These are phyloP conservation scores for Pyrgus malvae DNA, from an alignment of 2,888 invertebrate species.

Conservation along the genomic window DNA sequence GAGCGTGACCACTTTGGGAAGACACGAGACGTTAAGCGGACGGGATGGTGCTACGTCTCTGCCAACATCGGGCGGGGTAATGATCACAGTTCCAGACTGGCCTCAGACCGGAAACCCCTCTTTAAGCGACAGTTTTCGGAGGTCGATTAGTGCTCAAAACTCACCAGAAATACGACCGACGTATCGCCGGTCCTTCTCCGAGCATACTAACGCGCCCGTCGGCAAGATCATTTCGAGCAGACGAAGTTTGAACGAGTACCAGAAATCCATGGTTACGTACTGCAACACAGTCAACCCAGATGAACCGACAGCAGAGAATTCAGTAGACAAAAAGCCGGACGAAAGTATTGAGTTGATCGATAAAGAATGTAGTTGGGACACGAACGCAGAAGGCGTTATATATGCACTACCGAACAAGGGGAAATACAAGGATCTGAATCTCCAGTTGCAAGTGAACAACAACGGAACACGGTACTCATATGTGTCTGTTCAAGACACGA, in stretches of 20 bases:
- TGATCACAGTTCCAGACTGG: constrained; percentile 85
- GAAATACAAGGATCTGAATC: constrained; percentile 73
- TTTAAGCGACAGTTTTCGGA: constrained; percentile 55
- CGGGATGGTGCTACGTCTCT: constrained; percentile 69
- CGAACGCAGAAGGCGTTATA: constrained; percentile 76
- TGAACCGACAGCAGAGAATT: constrained; percentile 46
- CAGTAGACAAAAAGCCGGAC: constrained; percentile 54
- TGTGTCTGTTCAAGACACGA: constrained; percentile 73
- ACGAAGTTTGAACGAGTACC: constrained; percentile 72
- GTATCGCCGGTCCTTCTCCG: constrained; percentile 73
- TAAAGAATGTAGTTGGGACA: constrained; percentile 83
- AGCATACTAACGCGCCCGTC: constrained; percentile 63
- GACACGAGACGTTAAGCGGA: constrained; percentile 61
- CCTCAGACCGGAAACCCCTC: constrained; percentile 63
- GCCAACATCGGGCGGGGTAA: constrained; percentile 79
- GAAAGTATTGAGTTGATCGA: constrained; percentile 77
- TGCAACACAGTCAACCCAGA: constrained; percentile 55
- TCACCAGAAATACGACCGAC: constrained; percentile 73
- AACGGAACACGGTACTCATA: constrained; percentile 75
- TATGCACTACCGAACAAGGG: constrained; percentile 78
- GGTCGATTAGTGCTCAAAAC: constrained; percentile 71
- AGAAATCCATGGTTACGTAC: constrained; percentile 64
- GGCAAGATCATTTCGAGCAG: constrained; percentile 76
- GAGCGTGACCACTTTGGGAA: constrained; percentile 71
- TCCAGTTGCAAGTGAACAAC: constrained; percentile 75